Conservation (phyloP, 2,113 vertebrate species). For the Lipophrys pholis region DNA sequence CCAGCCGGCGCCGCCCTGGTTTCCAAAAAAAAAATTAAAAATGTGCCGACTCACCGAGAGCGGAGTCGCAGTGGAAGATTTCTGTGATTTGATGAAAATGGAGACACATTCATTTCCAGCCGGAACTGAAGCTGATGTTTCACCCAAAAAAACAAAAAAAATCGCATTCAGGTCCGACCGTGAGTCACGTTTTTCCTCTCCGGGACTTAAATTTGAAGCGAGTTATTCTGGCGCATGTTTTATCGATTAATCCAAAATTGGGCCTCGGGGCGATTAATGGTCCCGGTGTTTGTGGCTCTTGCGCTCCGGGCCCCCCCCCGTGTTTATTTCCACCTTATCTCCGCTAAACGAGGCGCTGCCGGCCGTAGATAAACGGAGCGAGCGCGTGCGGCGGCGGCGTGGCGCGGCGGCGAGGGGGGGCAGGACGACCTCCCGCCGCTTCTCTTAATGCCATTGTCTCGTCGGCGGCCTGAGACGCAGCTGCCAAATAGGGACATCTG, state of each 20-base stretch:
- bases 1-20: too few species aligned
- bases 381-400: neutral
- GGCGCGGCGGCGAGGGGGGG: slow-evolving; percentile 22
- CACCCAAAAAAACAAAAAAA: too few species aligned
- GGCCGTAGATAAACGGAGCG: slow-evolving; percentile 42
- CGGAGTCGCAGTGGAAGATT: too few species aligned
- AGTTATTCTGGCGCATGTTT: neutral
- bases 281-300: neutral
- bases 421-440: too few species aligned
- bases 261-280: neutral
- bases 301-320: too few species aligned
- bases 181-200: neutral
- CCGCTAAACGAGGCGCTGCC: slow-evolving; percentile 17
- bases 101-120: too few species aligned
- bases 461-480: slow-evolving; percentile 48
- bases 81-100: too few species aligned
- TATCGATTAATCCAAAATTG: neutral
- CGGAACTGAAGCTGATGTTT: too few species aligned
- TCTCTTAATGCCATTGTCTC: slow-evolving; percentile 33
- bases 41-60: too few species aligned
- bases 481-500: slow-evolving; percentile 73
- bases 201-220: neutral
- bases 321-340: slow-evolving; percentile 17
- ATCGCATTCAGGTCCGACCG: neutral
- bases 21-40: too few species aligned